phyloP scores from a whole-genome alignment of 2,888 invertebrate genomes.

The Eurytoma adleriae region DNA sequence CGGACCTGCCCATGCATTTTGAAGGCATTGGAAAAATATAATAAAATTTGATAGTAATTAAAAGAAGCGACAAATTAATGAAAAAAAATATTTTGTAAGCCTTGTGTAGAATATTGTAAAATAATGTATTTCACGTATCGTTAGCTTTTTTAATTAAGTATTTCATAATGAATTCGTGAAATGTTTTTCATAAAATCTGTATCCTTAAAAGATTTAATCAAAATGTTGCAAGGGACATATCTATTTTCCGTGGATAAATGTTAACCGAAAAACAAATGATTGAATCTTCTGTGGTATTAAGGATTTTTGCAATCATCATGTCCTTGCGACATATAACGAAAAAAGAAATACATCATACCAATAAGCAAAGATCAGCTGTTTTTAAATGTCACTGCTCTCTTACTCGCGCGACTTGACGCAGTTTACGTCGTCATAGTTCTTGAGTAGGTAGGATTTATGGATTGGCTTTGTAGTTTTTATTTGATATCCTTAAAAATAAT shows the following conservation, averaged over 20 bases:
- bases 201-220: slow-evolving; percentile 38
- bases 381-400: slow-evolving; percentile 22
- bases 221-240: slow-evolving; percentile 41
- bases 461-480: slow-evolving; percentile 20
- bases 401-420: background rate
- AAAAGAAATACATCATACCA: slow-evolving; percentile 15
- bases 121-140: slow-evolving; percentile 27
- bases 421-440: too few species aligned
- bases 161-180: slow-evolving; percentile 31
- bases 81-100: slow-evolving; percentile 49
- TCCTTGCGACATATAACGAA: slow-evolving; percentile 42
- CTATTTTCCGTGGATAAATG: slow-evolving; percentile 16
- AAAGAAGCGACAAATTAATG: slow-evolving; percentile 8
- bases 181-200: slow-evolving; percentile 32
- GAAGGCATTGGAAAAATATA: slow-evolving; percentile 15
- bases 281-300: slow-evolving; percentile 17
- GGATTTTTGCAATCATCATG: slow-evolving; percentile 30
- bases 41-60: slow-evolving; percentile 7
- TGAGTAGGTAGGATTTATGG: background rate
- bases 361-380: slow-evolving; percentile 38
- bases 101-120: slow-evolving; percentile 47
- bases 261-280: slow-evolving; percentile 20
- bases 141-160: slow-evolving; percentile 42
- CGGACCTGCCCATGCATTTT: slow-evolving; percentile 30
- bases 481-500: slow-evolving; percentile 36